Evolutionary conservation across 2,888 invertebrate genomes (phyloP).

Genomic region (Oasisia sp.): DNA sequence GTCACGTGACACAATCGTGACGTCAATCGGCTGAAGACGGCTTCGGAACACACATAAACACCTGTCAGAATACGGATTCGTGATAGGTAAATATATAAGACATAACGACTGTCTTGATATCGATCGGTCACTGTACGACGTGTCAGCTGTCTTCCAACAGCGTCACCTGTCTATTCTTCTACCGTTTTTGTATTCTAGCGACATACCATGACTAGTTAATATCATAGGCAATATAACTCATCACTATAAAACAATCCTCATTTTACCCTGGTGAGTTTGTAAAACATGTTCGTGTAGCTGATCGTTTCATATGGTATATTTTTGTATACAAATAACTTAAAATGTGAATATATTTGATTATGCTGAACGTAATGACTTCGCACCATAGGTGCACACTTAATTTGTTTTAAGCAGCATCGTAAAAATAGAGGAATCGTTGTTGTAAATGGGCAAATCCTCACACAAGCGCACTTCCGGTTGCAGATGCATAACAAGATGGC

Average conservation of each 20-base stretch:
- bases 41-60: too few species aligned
- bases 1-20: too few species aligned
- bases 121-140: background rate
- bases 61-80: too few species aligned
- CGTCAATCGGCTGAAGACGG: too few species aligned
- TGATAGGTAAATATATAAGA: too few species aligned
- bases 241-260: background rate
- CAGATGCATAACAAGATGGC: background rate
- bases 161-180: background rate
- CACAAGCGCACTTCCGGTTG: background rate
- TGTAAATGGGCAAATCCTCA: background rate
- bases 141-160: background rate
- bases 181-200: background rate
- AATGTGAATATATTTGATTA: background rate
- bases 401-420: background rate
- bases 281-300: background rate
- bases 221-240: background rate
- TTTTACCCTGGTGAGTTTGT: background rate
- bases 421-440: background rate
- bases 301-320: background rate
- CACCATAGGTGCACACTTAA: background rate
- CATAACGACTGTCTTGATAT: too few species aligned
- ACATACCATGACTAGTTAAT: background rate
- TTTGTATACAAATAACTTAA: background rate
- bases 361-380: background rate